Conservation (phyloP, 1,140 invertebrate genomes). For the Portunus trituberculatus region DNA sequence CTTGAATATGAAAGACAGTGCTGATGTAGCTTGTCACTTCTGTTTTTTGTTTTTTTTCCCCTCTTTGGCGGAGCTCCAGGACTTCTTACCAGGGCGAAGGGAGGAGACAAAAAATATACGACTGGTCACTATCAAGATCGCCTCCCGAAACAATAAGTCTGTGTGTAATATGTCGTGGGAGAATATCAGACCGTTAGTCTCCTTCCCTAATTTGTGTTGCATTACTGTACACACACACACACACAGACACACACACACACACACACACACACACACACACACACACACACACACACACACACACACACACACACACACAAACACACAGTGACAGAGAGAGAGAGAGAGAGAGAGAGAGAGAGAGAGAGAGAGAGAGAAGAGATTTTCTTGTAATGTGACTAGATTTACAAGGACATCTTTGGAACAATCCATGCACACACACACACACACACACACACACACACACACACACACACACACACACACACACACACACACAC, state of each 20-base stretch:
- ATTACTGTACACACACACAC: no score
- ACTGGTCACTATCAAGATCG: background rate
- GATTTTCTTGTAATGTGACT: no score
- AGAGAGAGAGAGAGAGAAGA: background rate
- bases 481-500: background rate
- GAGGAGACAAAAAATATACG: background rate
- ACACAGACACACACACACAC: no score
- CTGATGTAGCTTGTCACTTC: background rate
- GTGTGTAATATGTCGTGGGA: background rate
- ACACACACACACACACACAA: no score
- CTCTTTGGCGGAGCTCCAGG: background rate
- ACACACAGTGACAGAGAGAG: background rate
- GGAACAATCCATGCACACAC: no score
- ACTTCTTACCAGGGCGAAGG: background rate
- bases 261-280: no score
- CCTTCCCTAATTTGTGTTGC: no score
- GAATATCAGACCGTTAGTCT: no score
- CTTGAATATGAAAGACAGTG: background rate
- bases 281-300: no score
- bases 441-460: no score
- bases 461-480: no score
- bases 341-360: conserved; percentile 18
- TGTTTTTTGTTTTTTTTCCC: background rate
- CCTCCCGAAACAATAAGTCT: background rate
- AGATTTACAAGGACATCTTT: no score